Conservation (phyloP, 2,113 vertebrate species). For the Centropus bengalensis region DNA sequence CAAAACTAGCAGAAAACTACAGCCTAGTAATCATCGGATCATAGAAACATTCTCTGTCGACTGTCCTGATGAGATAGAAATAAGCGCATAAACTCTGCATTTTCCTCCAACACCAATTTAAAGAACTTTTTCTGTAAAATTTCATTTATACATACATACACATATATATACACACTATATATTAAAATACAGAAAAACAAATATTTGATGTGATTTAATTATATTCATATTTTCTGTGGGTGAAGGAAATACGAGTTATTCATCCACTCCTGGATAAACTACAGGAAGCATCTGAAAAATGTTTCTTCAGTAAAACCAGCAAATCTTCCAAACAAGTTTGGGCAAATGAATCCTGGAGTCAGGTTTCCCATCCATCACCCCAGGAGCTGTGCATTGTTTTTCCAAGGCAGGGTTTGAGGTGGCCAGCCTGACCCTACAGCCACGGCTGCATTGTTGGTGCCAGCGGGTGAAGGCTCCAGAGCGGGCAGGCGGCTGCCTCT, state of each 20-base stretch:
- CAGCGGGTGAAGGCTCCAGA: slow-evolving; percentile 74
- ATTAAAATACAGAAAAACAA: neutral
- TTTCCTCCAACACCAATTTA: neutral
- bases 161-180: neutral
- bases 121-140: neutral
- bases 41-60: neutral
- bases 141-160: neutral
- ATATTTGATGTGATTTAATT: neutral
- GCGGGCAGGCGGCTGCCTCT: slow-evolving; percentile 1
- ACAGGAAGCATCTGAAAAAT: slow-evolving; percentile 16
- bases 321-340: neutral
- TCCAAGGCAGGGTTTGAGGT: neutral
- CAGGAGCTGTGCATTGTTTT: neutral
- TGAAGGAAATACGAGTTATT: neutral
- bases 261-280: neutral
- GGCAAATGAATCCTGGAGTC: neutral
- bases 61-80: neutral
- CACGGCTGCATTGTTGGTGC: slow-evolving; percentile 22
- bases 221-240: neutral
- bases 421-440: slow-evolving; percentile 47
- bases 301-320: neutral
- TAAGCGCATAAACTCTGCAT: neutral
- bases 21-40: neutral
- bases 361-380: neutral
- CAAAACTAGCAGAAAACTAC: slow-evolving; percentile 11